phyloP scores from a whole-genome alignment of 2,113 vertebrate genomes.

The Heloderma charlesbogerti region DNA sequence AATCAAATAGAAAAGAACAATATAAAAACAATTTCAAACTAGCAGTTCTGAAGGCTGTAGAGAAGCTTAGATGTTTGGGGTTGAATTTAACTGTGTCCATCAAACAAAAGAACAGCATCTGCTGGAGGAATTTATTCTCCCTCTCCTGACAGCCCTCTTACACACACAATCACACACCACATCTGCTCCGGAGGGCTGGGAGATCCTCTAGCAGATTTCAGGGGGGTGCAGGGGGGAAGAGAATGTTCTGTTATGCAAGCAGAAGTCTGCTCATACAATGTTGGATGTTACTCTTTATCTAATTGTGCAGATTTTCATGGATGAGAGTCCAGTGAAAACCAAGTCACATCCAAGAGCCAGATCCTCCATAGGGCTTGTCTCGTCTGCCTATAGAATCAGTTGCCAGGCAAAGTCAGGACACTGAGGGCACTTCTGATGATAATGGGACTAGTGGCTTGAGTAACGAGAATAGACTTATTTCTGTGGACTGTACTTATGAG shows the following conservation, averaged over 20 bases:
- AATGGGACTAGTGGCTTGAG: background rate
- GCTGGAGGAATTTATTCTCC: background rate
- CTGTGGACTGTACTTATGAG: background rate
- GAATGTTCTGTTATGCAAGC: too few relatives aligned
- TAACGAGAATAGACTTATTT: background rate
- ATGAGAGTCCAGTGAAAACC: background rate
- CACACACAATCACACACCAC: too few relatives aligned
- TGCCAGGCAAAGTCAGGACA: background rate
- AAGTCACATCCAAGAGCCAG: background rate
- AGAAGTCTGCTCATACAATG: too few relatives aligned
- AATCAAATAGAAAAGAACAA: background rate
- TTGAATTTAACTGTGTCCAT: background rate
- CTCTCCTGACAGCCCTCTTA: too few relatives aligned
- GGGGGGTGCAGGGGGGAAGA: background rate
- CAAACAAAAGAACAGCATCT: background rate
- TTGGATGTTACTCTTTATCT: background rate
- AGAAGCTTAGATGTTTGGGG: background rate
- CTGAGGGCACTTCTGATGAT: background rate
- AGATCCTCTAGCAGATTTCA: background rate
- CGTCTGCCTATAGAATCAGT: background rate
- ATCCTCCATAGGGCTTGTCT: background rate
- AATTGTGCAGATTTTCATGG: background rate
- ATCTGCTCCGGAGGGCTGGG: background rate
- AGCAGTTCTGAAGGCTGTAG: background rate
- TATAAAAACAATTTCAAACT: background rate